Evolutionary conservation across 2,113 vertebrate genomes (phyloP).

Genomic region (Ciconia stormi): DNA sequence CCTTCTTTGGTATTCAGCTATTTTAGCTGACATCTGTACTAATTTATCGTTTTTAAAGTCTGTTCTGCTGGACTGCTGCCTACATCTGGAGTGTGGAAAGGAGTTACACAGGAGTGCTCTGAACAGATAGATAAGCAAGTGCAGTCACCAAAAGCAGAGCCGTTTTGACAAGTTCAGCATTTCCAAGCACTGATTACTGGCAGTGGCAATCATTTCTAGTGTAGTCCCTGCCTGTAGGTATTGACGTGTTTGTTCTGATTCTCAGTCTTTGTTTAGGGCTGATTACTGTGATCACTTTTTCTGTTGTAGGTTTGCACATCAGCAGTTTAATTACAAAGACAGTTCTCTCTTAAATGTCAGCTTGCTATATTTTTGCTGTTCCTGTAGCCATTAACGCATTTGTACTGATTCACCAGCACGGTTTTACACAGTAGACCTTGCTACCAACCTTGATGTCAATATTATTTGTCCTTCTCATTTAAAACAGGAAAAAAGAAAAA

Average conservation of each 20-base stretch:
- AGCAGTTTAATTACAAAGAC: slow-evolving; percentile 58
- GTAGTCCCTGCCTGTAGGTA: slow-evolving; percentile 37
- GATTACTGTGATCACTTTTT: slow-evolving; percentile 41
- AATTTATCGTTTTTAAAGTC: slow-evolving; percentile 31
- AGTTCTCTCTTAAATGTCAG: slow-evolving; percentile 57
- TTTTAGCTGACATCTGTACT: slow-evolving; percentile 42
- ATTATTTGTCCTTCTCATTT: slow-evolving; percentile 17
- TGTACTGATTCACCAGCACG: neutral
- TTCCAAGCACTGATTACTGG: neutral
- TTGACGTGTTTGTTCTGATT: slow-evolving; percentile 43
- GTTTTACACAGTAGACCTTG: slow-evolving; percentile 25
- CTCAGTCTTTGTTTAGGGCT: slow-evolving; percentile 47
- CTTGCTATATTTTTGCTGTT: slow-evolving; percentile 49
- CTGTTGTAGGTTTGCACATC: slow-evolving; percentile 39
- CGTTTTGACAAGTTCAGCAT: slow-evolving; percentile 44
- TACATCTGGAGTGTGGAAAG: neutral
- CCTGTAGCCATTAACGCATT: slow-evolving; percentile 21
- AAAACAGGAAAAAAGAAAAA: neutral
- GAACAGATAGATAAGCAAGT: slow-evolving; percentile 26
- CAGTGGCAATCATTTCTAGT: slow-evolving; percentile 26
- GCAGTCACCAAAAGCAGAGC: neutral
- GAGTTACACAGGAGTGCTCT: neutral
- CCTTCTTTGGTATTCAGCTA: slow-evolving; percentile 13
- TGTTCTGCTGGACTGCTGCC: neutral
- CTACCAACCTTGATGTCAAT: slow-evolving; percentile 16